A percentile compares a stretch with the other conserved stretches of the same genome.
These are phyloP conservation scores for Grammatotria lemairii DNA, from an alignment of 2,113 vertebrate genomes.

Conservation along the genomic window DNA sequence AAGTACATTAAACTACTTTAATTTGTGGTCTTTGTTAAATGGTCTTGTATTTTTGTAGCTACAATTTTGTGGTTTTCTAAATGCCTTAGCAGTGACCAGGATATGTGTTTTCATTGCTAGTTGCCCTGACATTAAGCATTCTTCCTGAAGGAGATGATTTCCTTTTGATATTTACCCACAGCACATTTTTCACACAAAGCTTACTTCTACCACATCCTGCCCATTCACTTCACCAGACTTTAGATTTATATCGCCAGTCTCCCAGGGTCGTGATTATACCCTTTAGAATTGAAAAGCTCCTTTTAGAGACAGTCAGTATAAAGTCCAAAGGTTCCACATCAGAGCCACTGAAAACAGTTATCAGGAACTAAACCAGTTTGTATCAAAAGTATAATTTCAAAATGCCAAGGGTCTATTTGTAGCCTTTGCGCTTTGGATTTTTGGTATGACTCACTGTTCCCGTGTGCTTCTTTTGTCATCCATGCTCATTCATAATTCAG, in stretches of 20 bases:
- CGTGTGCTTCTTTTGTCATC: neutral
- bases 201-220: constrained; percentile 46
- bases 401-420: constrained; percentile 8
- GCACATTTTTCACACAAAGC: neutral
- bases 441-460: neutral
- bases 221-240: constrained; percentile 15
- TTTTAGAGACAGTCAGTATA: neutral
- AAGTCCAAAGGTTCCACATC: neutral
- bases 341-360: constrained; percentile 4
- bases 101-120: neutral
- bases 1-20: neutral
- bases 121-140: neutral
- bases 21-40: neutral
- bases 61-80: neutral
- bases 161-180: neutral
- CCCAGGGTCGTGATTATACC: constrained; percentile 30
- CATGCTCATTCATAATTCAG: constrained; percentile 62
- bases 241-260: constrained; percentile 37
- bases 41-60: neutral
- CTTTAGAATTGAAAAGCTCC: neutral
- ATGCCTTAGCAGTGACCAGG: neutral
- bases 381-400: neutral
- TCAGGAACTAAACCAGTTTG: neutral
- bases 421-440: neutral
- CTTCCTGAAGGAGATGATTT: constrained; percentile 1